Evolutionary conservation across 2,113 vertebrate genomes (phyloP), one percentile per base, ranked within the genome.

Genomic region (Conger conger): DNA sequence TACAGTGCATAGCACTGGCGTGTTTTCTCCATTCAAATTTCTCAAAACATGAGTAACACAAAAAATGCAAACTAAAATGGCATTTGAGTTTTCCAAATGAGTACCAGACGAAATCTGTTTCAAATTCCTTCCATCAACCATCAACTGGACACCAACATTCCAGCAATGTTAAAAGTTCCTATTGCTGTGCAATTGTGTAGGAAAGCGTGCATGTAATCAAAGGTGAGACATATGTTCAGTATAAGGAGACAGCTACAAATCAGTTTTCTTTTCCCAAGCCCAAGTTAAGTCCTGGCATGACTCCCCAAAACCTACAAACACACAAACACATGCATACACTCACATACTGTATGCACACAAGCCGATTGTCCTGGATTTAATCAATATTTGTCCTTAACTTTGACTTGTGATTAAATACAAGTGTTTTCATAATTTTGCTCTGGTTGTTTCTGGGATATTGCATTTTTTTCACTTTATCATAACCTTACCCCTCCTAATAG

Each of bases 81-180:
- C 93, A 90, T 93, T 90, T 94, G 91, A 91, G 88, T 93, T 92
- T 87, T 91, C 88, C 89, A 94, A 94, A 95, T 95, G 89, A 92
- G 90, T 93, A 90, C 93, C 95, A 95, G 92, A 93, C 94, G 94
- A 86, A 92, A 91, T 93, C 93, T 95, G 93, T 91, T 95, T 94
- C 84, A 91, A 91, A 94, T 95, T 94, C 93, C 89, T 88, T 92
- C 88, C 92, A 89, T 91, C 83, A 84, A 89, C 90, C 86, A 82
- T 92, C 94, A 94, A 94, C 93, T 94, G 92, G 94, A 95, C 91
- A 94, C 93, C 93, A 81, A 81, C 76, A 38, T 54, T 76, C 76
- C 54, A 53, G 35, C 30, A 37, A 84, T 78, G 83, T 84, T 54
- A 20, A 79, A 84, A 73, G 76, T 76, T 79, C 45, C 23, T 50